Evolutionary conservation across 2,888 invertebrate genomes (phyloP).

Genomic region (Pristionchus exspectatus): DNA sequence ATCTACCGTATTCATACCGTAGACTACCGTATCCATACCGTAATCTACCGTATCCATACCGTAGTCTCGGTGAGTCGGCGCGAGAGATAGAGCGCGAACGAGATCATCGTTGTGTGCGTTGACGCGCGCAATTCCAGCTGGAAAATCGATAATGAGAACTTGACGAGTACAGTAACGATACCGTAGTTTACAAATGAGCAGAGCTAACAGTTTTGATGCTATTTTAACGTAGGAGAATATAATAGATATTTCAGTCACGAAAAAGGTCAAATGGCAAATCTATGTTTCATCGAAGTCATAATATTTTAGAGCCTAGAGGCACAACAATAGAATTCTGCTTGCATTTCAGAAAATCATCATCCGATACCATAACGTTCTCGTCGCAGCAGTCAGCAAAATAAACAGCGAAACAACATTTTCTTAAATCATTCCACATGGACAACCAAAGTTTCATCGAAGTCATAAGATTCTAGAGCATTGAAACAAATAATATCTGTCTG

Average conservation of each 20-base stretch:
- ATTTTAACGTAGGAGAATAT: no score
- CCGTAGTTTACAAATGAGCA: neutral
- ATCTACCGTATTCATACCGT: neutral
- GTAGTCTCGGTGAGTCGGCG: constrained; percentile 1
- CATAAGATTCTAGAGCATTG: no score
- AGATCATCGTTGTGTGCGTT: constrained; percentile 25
- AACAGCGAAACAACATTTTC: no score
- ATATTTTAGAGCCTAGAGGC: no score
- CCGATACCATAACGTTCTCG: no score
- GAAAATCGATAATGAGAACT: neutral
- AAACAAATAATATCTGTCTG: no score
- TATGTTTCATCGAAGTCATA: neutral
- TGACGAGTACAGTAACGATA: neutral
- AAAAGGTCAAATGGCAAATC: neutral
- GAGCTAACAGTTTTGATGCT: neutral
- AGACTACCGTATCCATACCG: neutral
- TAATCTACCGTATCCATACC: neutral
- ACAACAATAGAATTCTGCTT: no score
- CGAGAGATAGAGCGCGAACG: constrained; percentile 50
- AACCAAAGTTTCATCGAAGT: no score
- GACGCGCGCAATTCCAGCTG: constrained; percentile 48
- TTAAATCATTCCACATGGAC: no score
- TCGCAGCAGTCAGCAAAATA: no score
- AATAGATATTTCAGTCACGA: no score
- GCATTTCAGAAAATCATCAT: no score